Evolutionary conservation across 2,113 vertebrate species (phyloP).

Genomic region (Pachypanchax playfairii): DNA sequence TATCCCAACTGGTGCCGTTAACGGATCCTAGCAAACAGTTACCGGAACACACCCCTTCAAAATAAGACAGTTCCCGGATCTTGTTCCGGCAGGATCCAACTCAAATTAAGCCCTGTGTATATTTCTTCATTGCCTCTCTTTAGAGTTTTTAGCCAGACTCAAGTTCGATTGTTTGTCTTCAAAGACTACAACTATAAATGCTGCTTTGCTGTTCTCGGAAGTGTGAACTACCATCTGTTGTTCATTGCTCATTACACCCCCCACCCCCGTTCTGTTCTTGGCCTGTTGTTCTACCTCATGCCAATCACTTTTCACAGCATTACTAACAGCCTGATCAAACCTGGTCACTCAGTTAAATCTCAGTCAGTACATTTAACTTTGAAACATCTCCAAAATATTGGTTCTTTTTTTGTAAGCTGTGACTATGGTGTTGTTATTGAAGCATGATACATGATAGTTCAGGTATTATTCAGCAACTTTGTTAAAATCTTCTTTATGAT

Average conservation of each 20-base stretch:
- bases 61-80: too few species aligned
- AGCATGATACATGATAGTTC: background rate
- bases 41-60: too few species aligned
- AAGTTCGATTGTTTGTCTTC: too few species aligned
- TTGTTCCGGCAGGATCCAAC: too few species aligned
- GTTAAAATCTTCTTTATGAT: constrained; percentile 32
- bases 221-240: constrained; percentile 48
- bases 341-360: constrained; percentile 6
- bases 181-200: too few species aligned
- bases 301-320: constrained; percentile 39
- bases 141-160: too few species aligned
- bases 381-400: background rate
- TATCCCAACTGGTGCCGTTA: too few species aligned
- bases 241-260: constrained; percentile 40
- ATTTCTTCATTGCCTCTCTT: constrained; percentile 39
- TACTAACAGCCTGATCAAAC: constrained; percentile 34
- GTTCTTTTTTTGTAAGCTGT: constrained; percentile 2
- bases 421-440: background rate
- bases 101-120: too few species aligned
- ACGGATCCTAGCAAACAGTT: too few species aligned
- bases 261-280: too few species aligned
- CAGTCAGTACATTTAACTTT: background rate
- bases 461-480: constrained; percentile 18
- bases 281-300: constrained; percentile 17
- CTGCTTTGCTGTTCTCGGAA: too few species aligned